These are phyloP conservation scores for Argyresthia goedartella DNA, from an alignment of 2,888 invertebrate species.

Conservation along the genomic window DNA sequence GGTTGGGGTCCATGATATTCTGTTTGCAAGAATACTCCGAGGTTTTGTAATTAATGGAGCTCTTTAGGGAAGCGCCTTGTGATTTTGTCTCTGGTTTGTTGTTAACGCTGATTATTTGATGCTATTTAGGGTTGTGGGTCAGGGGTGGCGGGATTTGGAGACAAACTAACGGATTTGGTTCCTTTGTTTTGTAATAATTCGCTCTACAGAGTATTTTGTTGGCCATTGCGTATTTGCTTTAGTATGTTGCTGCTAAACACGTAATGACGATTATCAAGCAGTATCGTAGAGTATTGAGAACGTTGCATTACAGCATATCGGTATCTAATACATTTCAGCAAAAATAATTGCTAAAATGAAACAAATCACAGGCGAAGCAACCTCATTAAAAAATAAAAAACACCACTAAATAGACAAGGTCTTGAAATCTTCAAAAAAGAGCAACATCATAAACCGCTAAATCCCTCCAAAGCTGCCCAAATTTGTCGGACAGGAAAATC, in stretches of 20 bases:
- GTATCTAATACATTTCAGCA: too few species aligned
- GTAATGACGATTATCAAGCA: too few species aligned
- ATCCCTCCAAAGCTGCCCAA: conserved; percentile 14
- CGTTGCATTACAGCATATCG: too few species aligned
- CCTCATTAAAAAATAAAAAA: not conserved
- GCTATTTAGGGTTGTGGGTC: conserved; percentile 37
- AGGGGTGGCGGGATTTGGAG: conserved; percentile 10
- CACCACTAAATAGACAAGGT: too few species aligned
- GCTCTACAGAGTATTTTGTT: too few species aligned
- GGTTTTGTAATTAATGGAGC: conserved; percentile 53
- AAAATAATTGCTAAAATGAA: too few species aligned
- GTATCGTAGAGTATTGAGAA: too few species aligned
- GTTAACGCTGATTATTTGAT: conserved; percentile 33
- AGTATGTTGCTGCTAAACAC: too few species aligned
- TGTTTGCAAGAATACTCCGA: conserved; percentile 55
- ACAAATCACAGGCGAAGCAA: not conserved
- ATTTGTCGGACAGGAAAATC: conserved; percentile 43
- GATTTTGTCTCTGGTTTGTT: conserved; percentile 45
- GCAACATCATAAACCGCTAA: not conserved
- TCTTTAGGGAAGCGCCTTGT: conserved; percentile 39
- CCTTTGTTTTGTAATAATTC: conserved; percentile 6
- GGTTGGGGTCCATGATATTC: conserved; percentile 54
- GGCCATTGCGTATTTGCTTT: too few species aligned
- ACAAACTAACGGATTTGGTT: conserved; percentile 7
- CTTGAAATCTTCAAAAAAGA: too few species aligned